Conservation (phyloP, 2,113 vertebrate species). For the Pheucticus melanocephalus region DNA sequence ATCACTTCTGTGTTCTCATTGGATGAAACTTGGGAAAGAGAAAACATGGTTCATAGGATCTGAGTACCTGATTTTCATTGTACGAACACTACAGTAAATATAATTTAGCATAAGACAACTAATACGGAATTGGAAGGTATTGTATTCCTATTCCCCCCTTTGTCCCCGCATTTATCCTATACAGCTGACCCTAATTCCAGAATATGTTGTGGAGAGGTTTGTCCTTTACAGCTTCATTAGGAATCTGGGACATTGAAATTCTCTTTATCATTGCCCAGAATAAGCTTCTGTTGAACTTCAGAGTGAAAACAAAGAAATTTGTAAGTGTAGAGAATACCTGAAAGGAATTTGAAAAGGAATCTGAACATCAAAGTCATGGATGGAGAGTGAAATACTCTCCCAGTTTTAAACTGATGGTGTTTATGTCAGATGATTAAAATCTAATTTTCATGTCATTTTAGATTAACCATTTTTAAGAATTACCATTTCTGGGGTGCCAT, state of each 20-base stretch:
- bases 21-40: neutral
- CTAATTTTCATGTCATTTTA: neutral
- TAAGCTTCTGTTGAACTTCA: neutral
- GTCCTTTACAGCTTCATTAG: neutral
- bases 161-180: neutral
- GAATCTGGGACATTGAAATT: neutral
- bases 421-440: neutral
- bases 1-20: neutral
- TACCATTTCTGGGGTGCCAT: neutral
- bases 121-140: neutral
- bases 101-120: neutral
- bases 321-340: neutral
- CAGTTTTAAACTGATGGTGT: neutral
- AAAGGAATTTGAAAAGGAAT: neutral
- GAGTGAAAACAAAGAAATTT: constrained; percentile 34
- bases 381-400: neutral
- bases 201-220: neutral
- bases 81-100: neutral
- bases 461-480: neutral
- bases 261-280: neutral
- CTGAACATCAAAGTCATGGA: constrained; percentile 18
- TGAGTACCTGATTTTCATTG: neutral
- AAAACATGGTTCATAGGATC: neutral
- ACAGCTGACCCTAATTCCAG: neutral
- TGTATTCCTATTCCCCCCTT: neutral